phyloP scores from a whole-genome alignment of 2,797 vertebrate species.

The Ctenochaetus hawaiiensis region DNA sequence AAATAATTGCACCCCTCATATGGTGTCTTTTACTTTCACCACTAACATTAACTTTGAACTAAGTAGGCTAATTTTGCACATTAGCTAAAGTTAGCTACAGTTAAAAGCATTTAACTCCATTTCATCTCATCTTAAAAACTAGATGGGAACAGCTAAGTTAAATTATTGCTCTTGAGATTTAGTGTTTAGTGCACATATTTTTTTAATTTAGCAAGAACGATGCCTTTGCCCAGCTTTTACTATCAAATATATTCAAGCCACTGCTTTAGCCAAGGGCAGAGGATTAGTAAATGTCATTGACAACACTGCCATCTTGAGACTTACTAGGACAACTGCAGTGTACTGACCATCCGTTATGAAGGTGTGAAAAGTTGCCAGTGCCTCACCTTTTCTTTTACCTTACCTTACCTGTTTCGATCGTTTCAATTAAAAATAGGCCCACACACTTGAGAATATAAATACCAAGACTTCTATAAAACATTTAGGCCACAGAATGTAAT shows the following conservation, averaged over 20 bases:
- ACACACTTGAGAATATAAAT: background rate
- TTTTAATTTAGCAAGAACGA: background rate
- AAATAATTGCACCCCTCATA: background rate
- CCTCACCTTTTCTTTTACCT: too few relatives aligned
- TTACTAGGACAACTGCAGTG: background rate
- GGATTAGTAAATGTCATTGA: background rate
- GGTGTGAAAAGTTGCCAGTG: background rate
- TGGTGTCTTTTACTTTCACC: background rate
- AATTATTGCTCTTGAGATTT: background rate
- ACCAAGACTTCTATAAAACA: background rate
- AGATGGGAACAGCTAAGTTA: background rate
- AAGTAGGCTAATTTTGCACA: background rate
- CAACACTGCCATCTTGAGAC: slow-evolving; percentile 40
- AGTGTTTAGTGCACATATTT: too few relatives aligned
- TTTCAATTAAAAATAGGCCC: too few relatives aligned
- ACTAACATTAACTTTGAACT: background rate
- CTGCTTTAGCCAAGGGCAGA: background rate
- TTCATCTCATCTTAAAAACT: background rate
- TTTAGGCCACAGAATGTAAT: background rate
- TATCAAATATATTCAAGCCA: background rate
- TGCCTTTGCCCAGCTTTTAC: too few relatives aligned
- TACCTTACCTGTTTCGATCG: too few relatives aligned
- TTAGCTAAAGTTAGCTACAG: background rate
- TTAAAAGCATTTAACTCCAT: background rate
- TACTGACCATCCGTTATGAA: background rate